Conservation (phyloP, 2,888 invertebrate genomes). For the Eilema depressum region DNA sequence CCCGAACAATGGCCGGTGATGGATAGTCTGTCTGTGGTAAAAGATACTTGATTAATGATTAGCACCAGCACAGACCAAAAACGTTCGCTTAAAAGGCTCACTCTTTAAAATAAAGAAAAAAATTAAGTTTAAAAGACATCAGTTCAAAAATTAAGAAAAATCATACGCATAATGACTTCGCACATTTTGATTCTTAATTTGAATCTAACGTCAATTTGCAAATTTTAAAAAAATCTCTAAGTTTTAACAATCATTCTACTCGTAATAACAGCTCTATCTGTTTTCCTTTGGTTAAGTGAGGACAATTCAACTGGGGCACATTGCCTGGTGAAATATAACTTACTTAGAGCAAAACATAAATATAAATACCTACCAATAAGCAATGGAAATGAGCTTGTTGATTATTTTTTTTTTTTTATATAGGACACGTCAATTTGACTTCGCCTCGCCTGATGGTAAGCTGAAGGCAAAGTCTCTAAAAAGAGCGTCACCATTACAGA, state of each 20-base stretch:
- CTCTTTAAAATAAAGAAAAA: background rate
- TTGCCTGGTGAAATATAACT: background rate
- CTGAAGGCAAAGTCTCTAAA: too few species aligned
- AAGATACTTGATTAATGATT: constrained; percentile 1
- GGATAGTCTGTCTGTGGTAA: background rate
- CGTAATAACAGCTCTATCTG: background rate
- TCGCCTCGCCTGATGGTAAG: too few species aligned
- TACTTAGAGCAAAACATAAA: background rate
- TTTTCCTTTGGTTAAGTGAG: background rate
- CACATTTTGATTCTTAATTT: background rate
- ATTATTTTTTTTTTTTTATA: too few species aligned
- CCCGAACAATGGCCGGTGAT: background rate
- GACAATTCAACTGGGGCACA: background rate
- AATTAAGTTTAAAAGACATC: background rate
- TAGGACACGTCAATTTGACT: too few species aligned
- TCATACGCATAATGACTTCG: background rate
- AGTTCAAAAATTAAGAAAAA: background rate
- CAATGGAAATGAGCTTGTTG: background rate
- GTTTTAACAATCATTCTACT: background rate
- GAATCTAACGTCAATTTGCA: background rate
- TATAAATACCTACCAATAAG: too few species aligned
- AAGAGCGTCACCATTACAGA: too few species aligned
- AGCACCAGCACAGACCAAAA: background rate
- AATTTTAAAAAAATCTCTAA: background rate
- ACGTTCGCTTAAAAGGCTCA: background rate